phyloP scores from a whole-genome alignment of 2,113 vertebrate species.

The Notarius lentiginosus region DNA sequence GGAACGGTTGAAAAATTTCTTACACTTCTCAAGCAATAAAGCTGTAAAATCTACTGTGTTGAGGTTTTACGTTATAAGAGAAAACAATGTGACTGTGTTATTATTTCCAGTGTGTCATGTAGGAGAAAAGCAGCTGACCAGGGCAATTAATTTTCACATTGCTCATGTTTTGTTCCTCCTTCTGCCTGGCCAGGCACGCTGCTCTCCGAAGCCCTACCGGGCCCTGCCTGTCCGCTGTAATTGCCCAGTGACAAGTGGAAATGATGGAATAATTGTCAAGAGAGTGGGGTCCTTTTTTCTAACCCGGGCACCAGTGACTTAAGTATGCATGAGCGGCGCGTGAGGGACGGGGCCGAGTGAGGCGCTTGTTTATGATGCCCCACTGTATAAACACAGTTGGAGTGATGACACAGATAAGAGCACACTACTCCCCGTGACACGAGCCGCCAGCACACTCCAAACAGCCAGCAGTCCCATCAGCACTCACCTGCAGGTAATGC shows the following conservation, averaged over 20 bases:
- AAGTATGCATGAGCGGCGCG: slow-evolving; percentile 94
- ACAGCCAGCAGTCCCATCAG: slow-evolving; percentile 52
- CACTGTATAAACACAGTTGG: slow-evolving; percentile 97
- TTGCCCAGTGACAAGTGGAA: slow-evolving; percentile 99
- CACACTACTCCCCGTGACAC: slow-evolving; percentile 77
- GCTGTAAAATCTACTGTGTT: slow-evolving; percentile 72
- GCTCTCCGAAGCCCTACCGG: slow-evolving; percentile 73
- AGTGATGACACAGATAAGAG: slow-evolving; percentile 96
- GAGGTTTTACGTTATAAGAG: slow-evolving; percentile 78
- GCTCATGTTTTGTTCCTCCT: slow-evolving; percentile 77
- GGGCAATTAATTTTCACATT: slow-evolving; percentile 93
- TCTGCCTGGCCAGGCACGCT: slow-evolving; percentile 27
- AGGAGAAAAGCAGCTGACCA: slow-evolving; percentile 80
- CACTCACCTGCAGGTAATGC: slow-evolving; percentile 51
- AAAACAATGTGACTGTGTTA: slow-evolving; percentile 78
- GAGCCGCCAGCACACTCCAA: slow-evolving; percentile 39
- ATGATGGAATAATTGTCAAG: slow-evolving; percentile 99
- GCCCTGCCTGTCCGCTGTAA: slow-evolving; percentile 78
- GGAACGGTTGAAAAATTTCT: slow-evolving; percentile 65
- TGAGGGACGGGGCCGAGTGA: slow-evolving; percentile 66
- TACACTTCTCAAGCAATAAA: slow-evolving; percentile 68
- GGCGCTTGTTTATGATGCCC: slow-evolving; percentile 99
- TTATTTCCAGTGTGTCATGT: slow-evolving; percentile 80
- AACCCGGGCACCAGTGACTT: slow-evolving; percentile 93
- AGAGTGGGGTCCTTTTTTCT: slow-evolving; percentile 84